Base-by-base conservation (phyloP, 2,113 vertebrate species). In the Percina caprodes region DNA sequence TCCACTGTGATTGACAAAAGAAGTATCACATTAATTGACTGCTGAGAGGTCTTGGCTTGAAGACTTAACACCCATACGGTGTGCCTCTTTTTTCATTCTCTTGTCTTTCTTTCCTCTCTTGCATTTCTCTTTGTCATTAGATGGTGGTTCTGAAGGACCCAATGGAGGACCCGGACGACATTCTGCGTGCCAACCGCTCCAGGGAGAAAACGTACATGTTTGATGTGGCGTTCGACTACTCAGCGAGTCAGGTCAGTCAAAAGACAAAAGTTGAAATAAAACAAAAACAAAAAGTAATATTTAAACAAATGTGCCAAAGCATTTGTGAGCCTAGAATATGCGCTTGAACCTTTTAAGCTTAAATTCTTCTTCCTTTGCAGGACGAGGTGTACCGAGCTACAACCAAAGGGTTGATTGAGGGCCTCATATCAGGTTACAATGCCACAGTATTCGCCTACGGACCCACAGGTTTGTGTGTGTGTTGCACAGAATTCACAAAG, bases 111-210 rank as follows among this genome's bases (percentile, higher is more conserved):
- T 18, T 33, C 49, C 48, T 74, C 16, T 46, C 2, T 10, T 62
- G 16, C 49, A 23, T 16, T 51, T 23, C 62, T 62, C 69, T 26
- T 54, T 19, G 2, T 49, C 52, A 39, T 70, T 79, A 98, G 97
- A 96, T 98, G 93, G 96, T 97, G 92, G 96, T 98, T 71, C 93
- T 99, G 48, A 96, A 94, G 97, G 97, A 98, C 87, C 97, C 97
- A 14, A 92, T 96, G 96, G 96, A 97, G 67, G 97, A 98, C 70
- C 96, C 96, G 0, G 95, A 97, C 0, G 96, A 97, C 70, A 93
- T 97, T 86, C 93, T 97, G 69, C 92, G 96, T 79, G 97, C 97
- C 33, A 95, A 96, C 86, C 95, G 96, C 61, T 97, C 97, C 81
- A 93, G 96, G 62, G 97, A 98, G 92, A 98, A 98, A 89, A 96